Base-by-base conservation (phyloP, 2,888 invertebrate genomes). In the Oeneis ivallda region DNA sequence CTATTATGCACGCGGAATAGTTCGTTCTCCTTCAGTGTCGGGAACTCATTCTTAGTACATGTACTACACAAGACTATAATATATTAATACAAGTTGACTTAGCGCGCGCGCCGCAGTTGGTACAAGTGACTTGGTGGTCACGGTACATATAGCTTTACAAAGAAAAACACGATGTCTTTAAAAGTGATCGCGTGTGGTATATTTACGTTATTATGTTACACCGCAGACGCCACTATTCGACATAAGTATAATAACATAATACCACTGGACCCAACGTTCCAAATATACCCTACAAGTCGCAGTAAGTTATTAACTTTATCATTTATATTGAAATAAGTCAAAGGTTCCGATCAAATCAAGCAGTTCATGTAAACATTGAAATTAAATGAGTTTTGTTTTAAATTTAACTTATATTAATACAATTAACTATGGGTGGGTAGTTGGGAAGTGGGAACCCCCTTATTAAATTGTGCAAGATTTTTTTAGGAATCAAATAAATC, bases 161-260 rank as follows among this genome's bases (percentile, higher is more conserved):
- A 11, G 49, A 50, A 50, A n/a, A 50, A 26, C 13, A 11, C 32
- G 19, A 39, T 41, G 56, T 39, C 11, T 56, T 26, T 56, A 11
- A 56, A 56, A 9, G 39, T 41, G 39, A 13, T 56, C 56, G 41
- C 56, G 41, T 56, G 41, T 19, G 19, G 11, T 39, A 41, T 56
- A 19, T 41, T 41, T 39, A 8, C 56, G 41, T 56, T 56, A 13
- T 13, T 56, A 56, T 56, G 39, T 41, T 37, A 37, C 9, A 56
- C 19, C 56, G 41, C 41, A 2, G 11, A 56, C 39, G 56, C 56
- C 39, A 39, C 19, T 3, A 7, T 8, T 6, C 39, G 39, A 41
- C 19, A 17, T 39, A 17, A 11, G 2, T 8, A 17, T 1, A 39
- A 56, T 19, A 13, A 39, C 10, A 56, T 56, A 17, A 11, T 17